Conservation (phyloP, 1,140 invertebrate genomes). For the Psilanteris sp. region DNA sequence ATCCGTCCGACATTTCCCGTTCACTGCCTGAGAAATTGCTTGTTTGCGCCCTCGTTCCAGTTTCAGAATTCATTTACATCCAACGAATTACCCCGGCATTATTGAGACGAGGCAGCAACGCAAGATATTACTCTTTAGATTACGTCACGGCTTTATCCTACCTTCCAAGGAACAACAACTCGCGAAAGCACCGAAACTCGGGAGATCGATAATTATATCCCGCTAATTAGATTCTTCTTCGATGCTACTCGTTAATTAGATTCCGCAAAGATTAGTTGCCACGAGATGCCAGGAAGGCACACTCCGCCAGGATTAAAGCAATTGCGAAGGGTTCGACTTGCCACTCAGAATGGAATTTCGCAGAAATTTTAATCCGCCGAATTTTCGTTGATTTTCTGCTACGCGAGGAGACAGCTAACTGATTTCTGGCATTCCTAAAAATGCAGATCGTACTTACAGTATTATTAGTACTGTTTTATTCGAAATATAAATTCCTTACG, state of each 20-base stretch:
- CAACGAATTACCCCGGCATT: conserved; percentile 61
- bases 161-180: conserved; percentile 29
- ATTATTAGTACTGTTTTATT: too few species aligned
- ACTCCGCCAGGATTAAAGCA: conserved; percentile 32
- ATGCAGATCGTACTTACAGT: too few species aligned
- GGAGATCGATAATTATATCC: conserved; percentile 63
- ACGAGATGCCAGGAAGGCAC: conserved; percentile 12
- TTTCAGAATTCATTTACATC: conserved; percentile 63
- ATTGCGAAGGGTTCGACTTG: conserved; percentile 4
- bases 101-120: conserved; percentile 49
- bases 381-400: conserved; percentile 8
- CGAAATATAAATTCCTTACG: too few species aligned
- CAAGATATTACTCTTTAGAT: conserved; percentile 58
- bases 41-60: conserved; percentile 50
- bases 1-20: conserved; percentile 25
- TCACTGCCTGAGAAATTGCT: conserved; percentile 58
- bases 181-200: conserved; percentile 30
- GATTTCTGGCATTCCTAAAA: too few species aligned
- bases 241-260: conserved; percentile 64
- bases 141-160: conserved; percentile 55
- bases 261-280: conserved; percentile 58
- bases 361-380: conserved; percentile 10
- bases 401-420: too few species aligned
- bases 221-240: conserved; percentile 66
- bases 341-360: not conserved